phyloP scores from a whole-genome alignment of 1,140 invertebrate genomes.

The Neodiprion lecontei region DNA sequence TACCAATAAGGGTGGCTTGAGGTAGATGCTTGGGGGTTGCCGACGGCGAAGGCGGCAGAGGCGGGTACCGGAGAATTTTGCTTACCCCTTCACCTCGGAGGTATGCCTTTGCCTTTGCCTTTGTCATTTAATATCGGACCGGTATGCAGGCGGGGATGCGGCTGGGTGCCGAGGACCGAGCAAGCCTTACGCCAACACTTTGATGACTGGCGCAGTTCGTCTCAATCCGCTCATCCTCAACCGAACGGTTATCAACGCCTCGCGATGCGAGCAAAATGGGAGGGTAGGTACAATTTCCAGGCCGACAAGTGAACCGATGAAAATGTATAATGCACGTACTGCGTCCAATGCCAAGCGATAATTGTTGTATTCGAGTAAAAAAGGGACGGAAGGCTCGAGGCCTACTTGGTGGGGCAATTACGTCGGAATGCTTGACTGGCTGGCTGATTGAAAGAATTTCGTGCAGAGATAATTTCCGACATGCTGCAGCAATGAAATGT shows the following conservation, averaged over 20 bases:
- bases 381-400: no score
- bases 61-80: slow-evolving; percentile 52
- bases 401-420: no score
- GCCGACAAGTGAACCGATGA: slow-evolving; percentile 47
- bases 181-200: slow-evolving; percentile 61
- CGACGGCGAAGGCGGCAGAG: slow-evolving; percentile 25
- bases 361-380: no score
- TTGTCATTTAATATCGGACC: slow-evolving; percentile 62
- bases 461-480: no score
- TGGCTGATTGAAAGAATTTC: no score
- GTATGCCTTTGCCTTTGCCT: slow-evolving; percentile 63
- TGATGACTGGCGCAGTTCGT: slow-evolving; percentile 56
- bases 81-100: slow-evolving; percentile 45
- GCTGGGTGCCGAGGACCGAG: slow-evolving; percentile 38
- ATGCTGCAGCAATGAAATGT: no score
- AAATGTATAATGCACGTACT: no score
- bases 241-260: not conserved
- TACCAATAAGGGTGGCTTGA: slow-evolving; percentile 50
- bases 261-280: no score
- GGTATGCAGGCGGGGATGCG: slow-evolving; percentile 54
- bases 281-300: no score
- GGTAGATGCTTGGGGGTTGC: slow-evolving; percentile 50
- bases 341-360: no score
- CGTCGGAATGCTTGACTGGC: no score
- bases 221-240: slow-evolving; percentile 14